These are phyloP conservation scores for Cyanocitta stelleri DNA, from an alignment of 2,113 vertebrate species.

Conservation along the genomic window DNA sequence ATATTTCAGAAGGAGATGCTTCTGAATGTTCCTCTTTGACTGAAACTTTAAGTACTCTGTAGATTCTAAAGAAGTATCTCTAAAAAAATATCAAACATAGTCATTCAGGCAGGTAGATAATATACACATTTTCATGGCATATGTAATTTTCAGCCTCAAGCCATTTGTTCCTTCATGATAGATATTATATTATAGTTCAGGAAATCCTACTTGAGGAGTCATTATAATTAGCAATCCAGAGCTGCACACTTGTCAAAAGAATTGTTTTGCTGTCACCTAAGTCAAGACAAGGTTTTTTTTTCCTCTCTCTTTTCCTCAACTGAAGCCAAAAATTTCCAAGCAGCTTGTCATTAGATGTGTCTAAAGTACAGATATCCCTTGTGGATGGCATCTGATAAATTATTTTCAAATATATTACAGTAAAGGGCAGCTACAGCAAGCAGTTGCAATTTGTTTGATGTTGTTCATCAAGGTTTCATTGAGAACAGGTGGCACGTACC, in stretches of 20 bases:
- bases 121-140: background rate
- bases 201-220: background rate
- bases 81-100: background rate
- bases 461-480: background rate
- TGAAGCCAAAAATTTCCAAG: background rate
- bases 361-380: background rate
- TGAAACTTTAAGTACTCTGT: background rate
- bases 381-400: background rate
- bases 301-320: background rate
- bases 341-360: background rate
- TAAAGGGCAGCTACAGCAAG: background rate
- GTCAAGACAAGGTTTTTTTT: background rate
- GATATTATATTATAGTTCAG: background rate
- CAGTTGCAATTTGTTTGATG: background rate
- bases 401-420: background rate
- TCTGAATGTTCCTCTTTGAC: background rate
- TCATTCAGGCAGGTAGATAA: background rate
- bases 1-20: background rate
- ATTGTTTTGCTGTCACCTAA: background rate
- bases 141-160: background rate
- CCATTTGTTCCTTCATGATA: background rate
- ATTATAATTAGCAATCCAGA: background rate
- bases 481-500: background rate
- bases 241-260: background rate
- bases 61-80: background rate